Base-by-base conservation (phyloP, 2,888 invertebrate genomes). In the Trilocha varians region DNA sequence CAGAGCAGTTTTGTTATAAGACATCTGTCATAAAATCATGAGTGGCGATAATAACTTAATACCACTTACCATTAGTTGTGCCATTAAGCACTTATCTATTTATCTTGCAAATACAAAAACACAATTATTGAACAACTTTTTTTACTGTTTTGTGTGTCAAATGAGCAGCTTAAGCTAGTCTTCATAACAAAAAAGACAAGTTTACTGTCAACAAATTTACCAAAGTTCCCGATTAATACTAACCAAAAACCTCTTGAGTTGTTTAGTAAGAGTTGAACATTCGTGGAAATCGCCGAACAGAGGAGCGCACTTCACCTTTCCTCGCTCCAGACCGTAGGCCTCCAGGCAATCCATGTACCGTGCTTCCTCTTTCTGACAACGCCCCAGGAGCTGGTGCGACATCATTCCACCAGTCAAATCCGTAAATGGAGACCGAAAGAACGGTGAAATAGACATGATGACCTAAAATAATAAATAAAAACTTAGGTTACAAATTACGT, bases 271-370 rank as follows among this genome's bases (percentile, higher is more conserved):
- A 1, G 78, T 74, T 13, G 88, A 74, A 55, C 95, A 95, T 72
- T 95, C 95, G 45, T 87, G 80, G 55, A 90, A 91, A 70, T 95
- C 94, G 0, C 84, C 79, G 42, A 91, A 84, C 5, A 92, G 66
- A 40, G 83, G 69, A 3, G 70, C 61, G 64, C 95, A 95, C 62
- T 91, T 89, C n/a, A 59, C 60, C 32, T 75, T 54, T 1, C 91
- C 92, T 34, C 87, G 83, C n/a, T 90, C 88, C 8, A 89, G 55
- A 1, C 95, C 95, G 52, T 95, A 94, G 2, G 93, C 95, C 62
- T 95, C 94, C 38, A 94, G 62, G 59, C 95, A 95, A 51, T 95
- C 92, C 78, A 92, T 88, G 59, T 90, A 88, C 18, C 88, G 87
- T 65, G 91, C 78, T 75, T 95, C 94, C 52, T 92, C 77, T 43